Base-by-base conservation (phyloP, 2,113 vertebrate genomes). In the Eulacestoma nigropectus region DNA sequence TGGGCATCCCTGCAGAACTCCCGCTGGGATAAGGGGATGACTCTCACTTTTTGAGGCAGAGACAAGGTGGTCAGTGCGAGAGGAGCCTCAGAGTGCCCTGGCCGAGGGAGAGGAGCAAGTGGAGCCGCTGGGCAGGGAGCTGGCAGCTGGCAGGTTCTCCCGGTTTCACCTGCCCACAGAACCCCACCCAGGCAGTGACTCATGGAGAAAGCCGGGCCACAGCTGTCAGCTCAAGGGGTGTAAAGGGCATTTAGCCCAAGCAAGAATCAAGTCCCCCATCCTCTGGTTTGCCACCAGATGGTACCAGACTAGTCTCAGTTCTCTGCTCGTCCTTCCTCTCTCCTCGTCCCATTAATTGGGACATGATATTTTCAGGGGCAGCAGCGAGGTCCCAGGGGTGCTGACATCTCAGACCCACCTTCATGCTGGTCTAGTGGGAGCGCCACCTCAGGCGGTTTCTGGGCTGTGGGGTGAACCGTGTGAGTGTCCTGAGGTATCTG, bases 151-250 rank as follows among this genome's bases (percentile, higher is more conserved):
- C 94, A 81, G 77, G 96, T 94, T 95, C 57, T 84, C 84, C 95
- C 57, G 2, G 94, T 94, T 97, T 16, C 8, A 0, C 64, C 64
- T 27, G 82, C 78, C 76, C 64, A 32, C 1, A 0, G 7, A 42
- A 39, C 92, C 88, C 46, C 92, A 88, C 95, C 95, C 87, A n/a
- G 56, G 42, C 41, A 3, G 60, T 95, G 94, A 93, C 55, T 95
- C 95, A 92, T 1, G 0, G 55, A 70, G 47, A 23, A n/a, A 29
- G 74, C 22, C 0, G 2, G 18, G 52, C 11, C 16, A 1, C 52
- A 55, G 73, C 74, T 84, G 42, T 27, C 4, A 1, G 19, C 41
- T 14, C 2, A 1, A 29, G 11, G 19, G 63, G 20, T 79, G 39
- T 67, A 56, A 93, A 95, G 49, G n/a, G 20, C 41, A 1, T 7